Base-by-base conservation (phyloP, 2,797 vertebrate genomes). In the Acanthurus lineatus region DNA sequence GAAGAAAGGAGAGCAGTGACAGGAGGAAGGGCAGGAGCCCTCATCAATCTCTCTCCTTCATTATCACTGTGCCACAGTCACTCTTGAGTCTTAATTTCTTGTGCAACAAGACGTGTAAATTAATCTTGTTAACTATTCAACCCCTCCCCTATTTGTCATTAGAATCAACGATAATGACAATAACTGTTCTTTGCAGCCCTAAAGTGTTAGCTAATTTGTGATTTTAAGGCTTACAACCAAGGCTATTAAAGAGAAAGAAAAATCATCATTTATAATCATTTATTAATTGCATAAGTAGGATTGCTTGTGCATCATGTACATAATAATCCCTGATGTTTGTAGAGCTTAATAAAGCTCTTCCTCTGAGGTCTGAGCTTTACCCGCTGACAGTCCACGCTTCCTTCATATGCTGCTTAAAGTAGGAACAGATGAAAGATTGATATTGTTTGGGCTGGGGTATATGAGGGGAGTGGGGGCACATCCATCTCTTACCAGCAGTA, bases 381-480 rank as follows among this genome's bases (percentile, higher is more conserved):
- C 44, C 71, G 42, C 35, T 0, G 15, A 69, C 44, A 71, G 35
- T 15, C 6, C 58, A 66, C 10, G 9, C 77, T 59, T 73, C 62
- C 64, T 52, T 70, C 54, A 52, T 52, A 68, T 53, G 67, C 69
- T 67, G 40, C 72, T 63, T 44, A 12, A 44, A 77, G n/a, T 74
- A 75, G 53, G 66, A 90, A 76, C 73, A 44, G 62, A 89, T 91
- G 81, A 90, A 91, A 86, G 64, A 89, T 90, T 85, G 69, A 88
- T 91, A 62, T 64, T 85, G 81, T 87, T 88, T 84, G 67, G 73
- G 64, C 52, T 58, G 61, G 48, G 69, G 53, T 58, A 1, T 4
- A 22, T 4, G 47, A 38, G 12, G 20, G n/a, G 45, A 5, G 35
- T 1, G 47, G 59, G 20, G 45, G 40, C 67, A 61, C 45, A 25